phyloP scores from a whole-genome alignment of 35 echinoderm and acorn worm genomes.

The Amphiura filiformis region DNA sequence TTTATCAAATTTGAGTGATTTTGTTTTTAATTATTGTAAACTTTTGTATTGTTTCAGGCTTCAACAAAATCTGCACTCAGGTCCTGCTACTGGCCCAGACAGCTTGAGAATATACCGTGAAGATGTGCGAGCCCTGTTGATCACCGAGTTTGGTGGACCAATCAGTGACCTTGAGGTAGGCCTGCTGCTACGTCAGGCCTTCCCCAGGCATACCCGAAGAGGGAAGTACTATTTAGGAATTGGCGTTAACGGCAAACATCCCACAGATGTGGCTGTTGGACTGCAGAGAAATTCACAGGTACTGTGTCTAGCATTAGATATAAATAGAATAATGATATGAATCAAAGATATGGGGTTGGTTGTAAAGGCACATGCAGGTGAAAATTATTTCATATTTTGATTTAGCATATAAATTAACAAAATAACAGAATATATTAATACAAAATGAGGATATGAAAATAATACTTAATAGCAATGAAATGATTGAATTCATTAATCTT shows the following conservation, averaged over 20 bases:
- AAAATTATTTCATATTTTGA: no score
- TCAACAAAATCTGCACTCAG: conserved; percentile 50
- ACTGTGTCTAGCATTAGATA: no score
- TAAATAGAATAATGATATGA: no score
- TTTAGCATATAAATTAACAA: no score
- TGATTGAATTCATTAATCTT: no score
- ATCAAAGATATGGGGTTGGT: no score
- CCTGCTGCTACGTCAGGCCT: conserved; percentile 54
- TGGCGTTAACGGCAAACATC: not conserved
- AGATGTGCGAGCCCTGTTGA: conserved; percentile 55
- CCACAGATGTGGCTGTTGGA: not conserved
- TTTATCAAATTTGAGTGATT: no score
- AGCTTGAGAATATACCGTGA: conserved; percentile 64
- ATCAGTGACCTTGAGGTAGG: conserved; percentile 63
- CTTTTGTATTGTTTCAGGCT: conserved; percentile 33
- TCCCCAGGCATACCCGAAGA: conserved; percentile 48
- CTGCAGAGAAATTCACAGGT: not conserved
- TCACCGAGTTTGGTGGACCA: conserved; percentile 63
- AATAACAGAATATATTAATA: no score
- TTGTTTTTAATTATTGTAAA: not conserved
- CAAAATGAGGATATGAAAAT: no score
- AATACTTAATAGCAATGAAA: no score
- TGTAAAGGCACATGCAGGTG: no score
- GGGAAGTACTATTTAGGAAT: conserved; percentile 66
- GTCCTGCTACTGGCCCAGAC: conserved; percentile 52